Conservation (phyloP, 2,797 vertebrate species). For the Syngnathus rostellatus region DNA sequence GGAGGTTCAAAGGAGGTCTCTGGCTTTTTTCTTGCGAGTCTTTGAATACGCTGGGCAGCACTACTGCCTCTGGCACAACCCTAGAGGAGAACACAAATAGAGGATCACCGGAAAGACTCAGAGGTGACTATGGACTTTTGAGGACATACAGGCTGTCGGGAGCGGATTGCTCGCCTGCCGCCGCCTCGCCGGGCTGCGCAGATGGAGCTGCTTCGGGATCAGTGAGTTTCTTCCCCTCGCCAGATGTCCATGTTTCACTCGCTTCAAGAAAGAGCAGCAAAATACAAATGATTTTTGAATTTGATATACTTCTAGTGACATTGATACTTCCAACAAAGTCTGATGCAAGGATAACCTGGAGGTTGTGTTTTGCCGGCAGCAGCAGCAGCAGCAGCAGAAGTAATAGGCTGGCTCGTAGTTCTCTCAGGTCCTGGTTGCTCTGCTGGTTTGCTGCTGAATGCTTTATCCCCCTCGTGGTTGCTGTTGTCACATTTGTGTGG, state of each 20-base stretch:
- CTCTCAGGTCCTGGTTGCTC: conserved; percentile 16
- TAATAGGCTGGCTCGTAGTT: conserved; percentile 15
- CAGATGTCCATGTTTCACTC: conserved; percentile 12
- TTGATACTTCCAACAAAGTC: neutral
- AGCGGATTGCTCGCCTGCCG: conserved; percentile 3
- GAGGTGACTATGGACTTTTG: too few species aligned
- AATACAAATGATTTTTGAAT: neutral
- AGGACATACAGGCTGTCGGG: conserved; percentile 37
- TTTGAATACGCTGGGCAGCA: conserved; percentile 54
- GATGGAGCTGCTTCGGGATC: conserved; percentile 21
- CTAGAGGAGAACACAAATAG: conserved; percentile 18
- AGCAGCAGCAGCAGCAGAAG: neutral
- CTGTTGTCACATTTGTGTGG: conserved; percentile 8
- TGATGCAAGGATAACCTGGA: conserved; percentile 38
- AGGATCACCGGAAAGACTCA: neutral
- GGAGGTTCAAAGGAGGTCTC: conserved; percentile 55
- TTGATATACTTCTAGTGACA: neutral
- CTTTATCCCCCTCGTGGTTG: conserved; percentile 20
- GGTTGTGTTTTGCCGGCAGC: neutral
- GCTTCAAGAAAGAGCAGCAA: conserved; percentile 20
- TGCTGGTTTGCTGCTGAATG: conserved; percentile 13
- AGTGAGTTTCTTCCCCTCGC: conserved; percentile 10
- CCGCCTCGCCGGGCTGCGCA: conserved; percentile 24
- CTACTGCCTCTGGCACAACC: conserved; percentile 33
- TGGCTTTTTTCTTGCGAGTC: conserved; percentile 38